Percentiles rank a stretch among this genome's conserved stretches.
Conservation (phyloP, 2,113 vertebrate species). For the Xyliphius kryptos region DNA sequence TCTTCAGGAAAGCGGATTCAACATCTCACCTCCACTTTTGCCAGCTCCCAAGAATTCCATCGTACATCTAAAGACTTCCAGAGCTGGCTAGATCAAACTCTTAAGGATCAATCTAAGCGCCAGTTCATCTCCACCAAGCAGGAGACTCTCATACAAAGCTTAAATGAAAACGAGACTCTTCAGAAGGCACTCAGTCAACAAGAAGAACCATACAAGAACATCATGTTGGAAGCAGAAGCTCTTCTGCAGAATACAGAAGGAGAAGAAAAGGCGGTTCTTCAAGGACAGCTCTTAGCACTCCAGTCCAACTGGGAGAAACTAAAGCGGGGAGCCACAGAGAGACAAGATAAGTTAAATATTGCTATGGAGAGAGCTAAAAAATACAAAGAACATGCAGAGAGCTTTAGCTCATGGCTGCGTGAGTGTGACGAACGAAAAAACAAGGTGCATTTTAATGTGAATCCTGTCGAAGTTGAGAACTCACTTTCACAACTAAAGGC, state of each 20-base stretch:
- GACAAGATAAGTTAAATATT: constrained; percentile 69
- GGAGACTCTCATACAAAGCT: constrained; percentile 65
- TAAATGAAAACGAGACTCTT: constrained; percentile 74
- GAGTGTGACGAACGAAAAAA: constrained; percentile 70
- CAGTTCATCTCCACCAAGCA: constrained; percentile 71
- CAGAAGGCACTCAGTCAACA: constrained; percentile 64
- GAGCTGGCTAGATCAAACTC: constrained; percentile 76
- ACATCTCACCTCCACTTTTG: constrained; percentile 81
- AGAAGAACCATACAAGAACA: constrained; percentile 70
- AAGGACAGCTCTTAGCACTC: constrained; percentile 76
- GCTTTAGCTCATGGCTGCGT: constrained; percentile 76
- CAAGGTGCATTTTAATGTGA: constrained; percentile 65
- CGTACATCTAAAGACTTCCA: constrained; percentile 89
- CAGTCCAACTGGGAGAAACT: constrained; percentile 81
- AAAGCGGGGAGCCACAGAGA: constrained; percentile 70
- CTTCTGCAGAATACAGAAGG: constrained; percentile 82
- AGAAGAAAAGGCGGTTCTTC: constrained; percentile 76
- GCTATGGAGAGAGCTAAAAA: constrained; percentile 76
- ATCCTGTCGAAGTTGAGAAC: constrained; percentile 69
- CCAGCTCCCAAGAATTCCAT: constrained; percentile 90
- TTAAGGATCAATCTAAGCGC: constrained; percentile 68
- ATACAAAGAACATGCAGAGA: constrained; percentile 76
- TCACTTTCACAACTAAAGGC: constrained; percentile 72
- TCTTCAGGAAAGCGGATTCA: constrained; percentile 76
- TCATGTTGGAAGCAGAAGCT: constrained; percentile 77